Conservation (phyloP, 2,888 invertebrate genomes). For the Macaria liturata region DNA sequence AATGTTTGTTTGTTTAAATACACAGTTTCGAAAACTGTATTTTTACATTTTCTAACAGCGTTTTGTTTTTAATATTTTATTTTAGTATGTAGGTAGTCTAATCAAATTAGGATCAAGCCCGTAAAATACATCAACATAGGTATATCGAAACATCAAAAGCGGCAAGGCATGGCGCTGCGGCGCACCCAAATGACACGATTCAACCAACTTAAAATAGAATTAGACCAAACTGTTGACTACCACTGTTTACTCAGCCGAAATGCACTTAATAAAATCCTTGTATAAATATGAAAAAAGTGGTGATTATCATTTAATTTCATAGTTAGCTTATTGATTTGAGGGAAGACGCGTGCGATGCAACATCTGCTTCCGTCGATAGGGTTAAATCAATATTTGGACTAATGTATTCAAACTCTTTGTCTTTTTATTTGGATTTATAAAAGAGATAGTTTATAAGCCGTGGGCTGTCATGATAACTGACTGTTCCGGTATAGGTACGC, state of each 20-base stretch:
- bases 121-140: no score
- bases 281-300: constrained; percentile 75
- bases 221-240: constrained; percentile 42
- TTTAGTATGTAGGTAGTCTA: no score
- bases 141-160: no score
- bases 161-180: no score
- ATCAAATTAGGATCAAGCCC: no score
- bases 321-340: constrained; percentile 76
- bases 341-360: constrained; percentile 71
- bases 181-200: no score
- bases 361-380: constrained; percentile 82
- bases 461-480: constrained; percentile 6
- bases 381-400: constrained; percentile 83
- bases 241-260: constrained; percentile 55
- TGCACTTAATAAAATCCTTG: constrained; percentile 73
- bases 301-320: constrained; percentile 84
- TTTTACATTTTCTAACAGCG: no score
- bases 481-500: neutral
- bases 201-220: no score
- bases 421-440: constrained; percentile 49
- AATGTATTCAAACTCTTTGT: constrained; percentile 70
- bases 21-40: no score
- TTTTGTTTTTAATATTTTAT: no score
- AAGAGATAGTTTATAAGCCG: constrained; percentile 27
- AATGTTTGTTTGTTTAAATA: no score